phyloP scores from a whole-genome alignment of 2,888 invertebrate species.

The Nomada flava region DNA sequence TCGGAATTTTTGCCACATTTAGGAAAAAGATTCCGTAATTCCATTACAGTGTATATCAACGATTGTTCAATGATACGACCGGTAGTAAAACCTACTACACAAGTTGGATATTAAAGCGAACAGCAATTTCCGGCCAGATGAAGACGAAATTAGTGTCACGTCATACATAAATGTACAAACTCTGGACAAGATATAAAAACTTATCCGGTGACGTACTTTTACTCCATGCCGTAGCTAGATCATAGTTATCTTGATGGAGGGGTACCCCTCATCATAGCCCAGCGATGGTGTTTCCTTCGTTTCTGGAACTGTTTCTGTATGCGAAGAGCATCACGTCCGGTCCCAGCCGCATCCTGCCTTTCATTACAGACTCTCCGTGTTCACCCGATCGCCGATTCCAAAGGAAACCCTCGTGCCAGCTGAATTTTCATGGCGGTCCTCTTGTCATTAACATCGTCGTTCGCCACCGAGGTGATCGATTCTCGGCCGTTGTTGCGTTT shows the following conservation, averaged over 20 bases:
- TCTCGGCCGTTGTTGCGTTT: constrained; percentile 16
- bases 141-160: constrained; percentile 14
- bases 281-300: constrained; percentile 79
- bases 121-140: constrained; percentile 5
- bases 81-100: background rate
- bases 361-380: constrained; percentile 63
- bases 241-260: constrained; percentile 52
- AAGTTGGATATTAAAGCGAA: background rate
- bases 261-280: constrained; percentile 44
- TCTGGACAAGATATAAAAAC: constrained; percentile 25
- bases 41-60: background rate
- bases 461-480: constrained; percentile 8
- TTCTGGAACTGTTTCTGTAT: constrained; percentile 82
- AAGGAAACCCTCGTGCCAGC: constrained; percentile 48
- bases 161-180: constrained; percentile 34
- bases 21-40: background rate
- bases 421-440: constrained; percentile 45
- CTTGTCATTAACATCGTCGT: constrained; percentile 39
- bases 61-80: background rate
- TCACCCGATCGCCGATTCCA: constrained; percentile 55
- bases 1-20: too few species aligned
- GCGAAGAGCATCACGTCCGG: constrained; percentile 79
- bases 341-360: constrained; percentile 79
- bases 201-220: constrained; percentile 42
- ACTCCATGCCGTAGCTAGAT: constrained; percentile 45